Percentiles rank a stretch among this genome's conserved stretches.
These are phyloP conservation scores for Baronia brevicornis DNA, from an alignment of 2,888 invertebrate genomes.

Conservation along the genomic window DNA sequence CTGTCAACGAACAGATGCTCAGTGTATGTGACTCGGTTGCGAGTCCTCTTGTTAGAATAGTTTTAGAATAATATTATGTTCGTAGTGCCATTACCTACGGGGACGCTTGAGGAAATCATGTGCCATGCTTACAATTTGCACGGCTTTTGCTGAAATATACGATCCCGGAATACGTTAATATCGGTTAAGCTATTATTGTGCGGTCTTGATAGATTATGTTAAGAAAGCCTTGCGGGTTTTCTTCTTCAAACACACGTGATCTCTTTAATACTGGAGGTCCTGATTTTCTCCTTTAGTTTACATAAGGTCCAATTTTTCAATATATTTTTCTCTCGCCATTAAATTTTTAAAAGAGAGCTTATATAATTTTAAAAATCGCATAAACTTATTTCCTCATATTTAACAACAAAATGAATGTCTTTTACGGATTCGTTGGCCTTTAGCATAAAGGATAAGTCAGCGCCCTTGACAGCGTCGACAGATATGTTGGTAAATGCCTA, in stretches of 20 bases:
- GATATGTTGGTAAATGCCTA: slow-evolving; percentile 28
- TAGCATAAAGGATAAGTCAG: slow-evolving; percentile 11
- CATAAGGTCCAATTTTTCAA: neutral
- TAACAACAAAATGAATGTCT: slow-evolving; percentile 9
- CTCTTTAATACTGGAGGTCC: slow-evolving; percentile 50
- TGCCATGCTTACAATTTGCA: slow-evolving; percentile 22
- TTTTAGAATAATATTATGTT: slow-evolving; percentile 22
- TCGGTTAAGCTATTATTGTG: slow-evolving; percentile 56
- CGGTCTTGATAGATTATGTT: slow-evolving; percentile 61
- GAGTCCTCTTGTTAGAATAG: slow-evolving; percentile 28
- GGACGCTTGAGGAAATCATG: slow-evolving; percentile 29
- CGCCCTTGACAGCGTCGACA: slow-evolving; percentile 11
- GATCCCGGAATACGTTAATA: slow-evolving; percentile 32
- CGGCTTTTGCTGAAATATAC: slow-evolving; percentile 27
- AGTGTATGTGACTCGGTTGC: slow-evolving; percentile 33
- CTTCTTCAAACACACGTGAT: slow-evolving; percentile 52
- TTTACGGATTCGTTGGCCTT: slow-evolving; percentile 8
- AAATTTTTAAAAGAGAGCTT: no score
- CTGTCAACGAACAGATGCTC: slow-evolving; percentile 42
- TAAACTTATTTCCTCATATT: neutral
- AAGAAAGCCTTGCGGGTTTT: slow-evolving; percentile 53
- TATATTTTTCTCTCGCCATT: slow-evolving; percentile 4
- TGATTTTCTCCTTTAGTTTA: slow-evolving; percentile 38
- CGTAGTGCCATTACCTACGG: slow-evolving; percentile 25
- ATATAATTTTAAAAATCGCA: no score